Percentiles rank a stretch among this genome's conserved stretches.
Conservation (phyloP, 2,113 vertebrate species). For the Heterochromis multidens region DNA sequence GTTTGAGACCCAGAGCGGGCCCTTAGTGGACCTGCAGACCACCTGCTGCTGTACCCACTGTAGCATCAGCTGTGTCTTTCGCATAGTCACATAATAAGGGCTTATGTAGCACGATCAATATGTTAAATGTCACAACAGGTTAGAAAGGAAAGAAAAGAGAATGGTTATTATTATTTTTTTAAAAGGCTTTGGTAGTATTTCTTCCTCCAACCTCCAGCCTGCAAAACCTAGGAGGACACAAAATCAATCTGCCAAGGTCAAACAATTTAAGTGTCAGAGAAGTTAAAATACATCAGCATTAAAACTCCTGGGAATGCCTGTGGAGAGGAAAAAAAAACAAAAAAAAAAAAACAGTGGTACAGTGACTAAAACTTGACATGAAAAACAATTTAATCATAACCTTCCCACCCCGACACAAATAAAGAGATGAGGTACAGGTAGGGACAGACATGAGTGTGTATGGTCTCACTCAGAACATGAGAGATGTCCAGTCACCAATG, state of each 20-base stretch:
- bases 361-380: not conserved
- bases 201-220: constrained; percentile 33
- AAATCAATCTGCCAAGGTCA: constrained; percentile 11
- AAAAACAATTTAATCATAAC: constrained; percentile 3
- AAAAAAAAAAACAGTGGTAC: not conserved
- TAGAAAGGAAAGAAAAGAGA: constrained; percentile 45
- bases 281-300: not conserved
- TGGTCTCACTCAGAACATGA: constrained; percentile 77
- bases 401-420: constrained; percentile 56
- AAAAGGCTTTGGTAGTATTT: constrained; percentile 7
- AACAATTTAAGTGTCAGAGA: not conserved
- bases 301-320: constrained; percentile 2
- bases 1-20: constrained; percentile 53
- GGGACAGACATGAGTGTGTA: constrained; percentile 70
- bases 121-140: constrained; percentile 21
- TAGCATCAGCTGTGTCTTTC: constrained; percentile 34
- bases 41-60: constrained; percentile 46
- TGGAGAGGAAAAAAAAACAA: not conserved
- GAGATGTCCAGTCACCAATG: constrained; percentile 74
- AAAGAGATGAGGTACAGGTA: constrained; percentile 55
- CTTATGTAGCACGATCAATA: not conserved
- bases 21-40: constrained; percentile 54
- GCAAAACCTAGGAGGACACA: constrained; percentile 32
- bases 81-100: constrained; percentile 36
- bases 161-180: constrained; percentile 33